phyloP scores from a whole-genome alignment of 2,797 vertebrate species.

The Chaetophractus vellerosus region DNA sequence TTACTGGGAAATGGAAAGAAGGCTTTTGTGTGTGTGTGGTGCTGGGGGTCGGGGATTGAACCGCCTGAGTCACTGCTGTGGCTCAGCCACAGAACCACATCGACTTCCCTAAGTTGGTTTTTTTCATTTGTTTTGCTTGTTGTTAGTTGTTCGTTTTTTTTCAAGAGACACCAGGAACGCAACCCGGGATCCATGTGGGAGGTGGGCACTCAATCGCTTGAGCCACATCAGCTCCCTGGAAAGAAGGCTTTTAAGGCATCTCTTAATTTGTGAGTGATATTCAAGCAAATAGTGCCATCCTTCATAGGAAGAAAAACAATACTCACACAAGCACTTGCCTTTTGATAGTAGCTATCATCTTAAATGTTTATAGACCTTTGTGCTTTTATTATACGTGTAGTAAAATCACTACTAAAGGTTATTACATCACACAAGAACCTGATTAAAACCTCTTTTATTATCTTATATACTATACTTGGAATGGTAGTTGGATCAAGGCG shows the following conservation, averaged over 20 bases:
- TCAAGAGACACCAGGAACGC: no score
- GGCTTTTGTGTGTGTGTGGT: no score
- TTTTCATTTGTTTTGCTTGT: no score
- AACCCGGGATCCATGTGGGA: no score
- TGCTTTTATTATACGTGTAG: not conserved
- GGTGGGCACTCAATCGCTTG: no score
- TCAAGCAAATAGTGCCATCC: not conserved
- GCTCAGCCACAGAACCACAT: no score
- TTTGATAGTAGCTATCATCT: not conserved
- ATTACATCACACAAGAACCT: not conserved
- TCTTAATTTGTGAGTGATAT: not conserved
- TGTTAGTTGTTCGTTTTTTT: no score
- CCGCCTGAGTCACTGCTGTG: no score
- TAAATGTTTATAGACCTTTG: not conserved
- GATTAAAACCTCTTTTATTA: constrained; percentile 9
- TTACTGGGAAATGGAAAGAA: not conserved
- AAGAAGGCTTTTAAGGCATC: not conserved
- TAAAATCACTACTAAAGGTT: not conserved
- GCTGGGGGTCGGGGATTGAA: no score
- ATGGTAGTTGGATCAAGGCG: no score
- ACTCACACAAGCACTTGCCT: not conserved
- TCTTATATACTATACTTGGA: not conserved
- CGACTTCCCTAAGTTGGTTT: no score
- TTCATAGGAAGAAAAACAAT: not conserved
- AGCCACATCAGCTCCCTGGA: no score